phyloP scores from a whole-genome alignment of 2,888 invertebrate genomes.

The Odontocolon sp. region DNA sequence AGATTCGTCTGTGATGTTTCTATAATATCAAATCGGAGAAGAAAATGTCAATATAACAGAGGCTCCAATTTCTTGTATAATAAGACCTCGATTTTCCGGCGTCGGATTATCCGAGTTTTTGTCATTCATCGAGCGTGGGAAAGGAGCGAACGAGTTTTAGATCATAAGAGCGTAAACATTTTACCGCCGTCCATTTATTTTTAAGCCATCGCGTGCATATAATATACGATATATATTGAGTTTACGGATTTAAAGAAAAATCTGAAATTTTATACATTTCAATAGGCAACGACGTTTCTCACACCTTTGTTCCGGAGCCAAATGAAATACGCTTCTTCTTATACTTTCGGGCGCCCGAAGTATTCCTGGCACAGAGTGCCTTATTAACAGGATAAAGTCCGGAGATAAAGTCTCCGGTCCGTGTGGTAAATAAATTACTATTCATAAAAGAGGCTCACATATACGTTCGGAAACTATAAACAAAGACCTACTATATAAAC shows the following conservation, averaged over 20 bases:
- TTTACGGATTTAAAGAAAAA: slow-evolving; percentile 16
- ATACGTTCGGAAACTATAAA: slow-evolving; percentile 25
- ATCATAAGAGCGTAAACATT: slow-evolving; percentile 49
- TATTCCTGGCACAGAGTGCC: slow-evolving; percentile 76
- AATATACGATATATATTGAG: slow-evolving; percentile 24
- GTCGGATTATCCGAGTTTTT: neutral
- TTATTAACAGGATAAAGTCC: slow-evolving; percentile 62
- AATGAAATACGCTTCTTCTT: slow-evolving; percentile 6
- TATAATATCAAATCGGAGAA: too few relatives aligned
- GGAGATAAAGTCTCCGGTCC: neutral
- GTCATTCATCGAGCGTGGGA: neutral
- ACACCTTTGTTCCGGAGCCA: slow-evolving; percentile 1
- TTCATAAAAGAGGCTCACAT: neutral
- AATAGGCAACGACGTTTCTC: slow-evolving; percentile 8
- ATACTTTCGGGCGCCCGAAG: slow-evolving; percentile 39
- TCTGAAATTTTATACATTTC: neutral
- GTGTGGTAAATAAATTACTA: neutral
- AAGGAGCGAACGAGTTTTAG: slow-evolving; percentile 38
- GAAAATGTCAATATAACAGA: neutral
- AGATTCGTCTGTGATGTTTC: too few relatives aligned
- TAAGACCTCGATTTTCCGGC: too few relatives aligned
- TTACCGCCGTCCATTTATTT: slow-evolving; percentile 75
- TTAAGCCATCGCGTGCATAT: slow-evolving; percentile 64
- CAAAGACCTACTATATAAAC: slow-evolving; percentile 26
- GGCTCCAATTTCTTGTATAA: neutral